Base-by-base conservation (phyloP, 1,140 invertebrate genomes). In the Ladona fulva region DNA sequence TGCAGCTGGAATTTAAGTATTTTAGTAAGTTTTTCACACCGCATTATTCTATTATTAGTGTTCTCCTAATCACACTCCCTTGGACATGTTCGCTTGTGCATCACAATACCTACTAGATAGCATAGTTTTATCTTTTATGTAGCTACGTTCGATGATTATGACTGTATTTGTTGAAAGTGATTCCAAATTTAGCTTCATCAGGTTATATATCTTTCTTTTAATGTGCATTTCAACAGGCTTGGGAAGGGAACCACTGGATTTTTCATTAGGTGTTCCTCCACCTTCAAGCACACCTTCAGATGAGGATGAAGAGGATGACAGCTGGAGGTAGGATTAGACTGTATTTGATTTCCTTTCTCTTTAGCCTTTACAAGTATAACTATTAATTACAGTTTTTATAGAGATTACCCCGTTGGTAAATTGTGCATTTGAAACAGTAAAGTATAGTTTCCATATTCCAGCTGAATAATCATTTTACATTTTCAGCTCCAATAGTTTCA, bases 241-340 rank as follows among this genome's bases (percentile, higher is more conserved):
- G 52, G 52, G 52, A 66, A 66, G n/a, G 52, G 52, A 66, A 12
- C 52, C 52, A 12, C 5, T 66, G 52, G 52, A 66, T 66, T 66
- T 66, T 66, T 66, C 52, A 66, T 12, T 66, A 22, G 52, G 52
- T 19, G 52, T 22, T 66, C 52, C 52, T 19, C 52, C 3, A 19
- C 16, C 16, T 16, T 19, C 52, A 66, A 66, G 52, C 52, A 66
- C 52, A 66, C 52, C 52, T 66, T 66, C 52, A 66, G 52, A 66
- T 66, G 52, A 66, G 5, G 52, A 85, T 16, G 86, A 87, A 77
- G 86, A 87, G 76, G 86, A 87, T 76, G 86, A 87, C 76, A 86
- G 84, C 80, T 86, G 83, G 83, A 86, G 85, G 87, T 88, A 84
- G 12, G 16, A 6, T 66, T 66, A 66, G 14, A 6, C 52, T 12